phyloP scores from a whole-genome alignment of 2,797 vertebrate genomes.

The Morelia viridis region DNA sequence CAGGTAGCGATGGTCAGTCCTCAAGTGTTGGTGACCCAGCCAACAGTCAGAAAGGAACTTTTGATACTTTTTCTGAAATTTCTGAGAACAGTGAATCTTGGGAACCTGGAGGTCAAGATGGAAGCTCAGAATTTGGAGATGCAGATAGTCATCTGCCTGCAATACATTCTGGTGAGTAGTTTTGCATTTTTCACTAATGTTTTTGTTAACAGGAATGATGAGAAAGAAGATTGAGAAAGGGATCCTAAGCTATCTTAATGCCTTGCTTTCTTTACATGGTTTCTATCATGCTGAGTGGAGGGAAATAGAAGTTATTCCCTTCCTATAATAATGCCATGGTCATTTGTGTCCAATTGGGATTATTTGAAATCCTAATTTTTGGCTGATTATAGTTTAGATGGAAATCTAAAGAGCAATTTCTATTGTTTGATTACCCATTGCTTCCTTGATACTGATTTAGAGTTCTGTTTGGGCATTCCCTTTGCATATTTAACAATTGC shows the following conservation, averaged over 20 bases:
- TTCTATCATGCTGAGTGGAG: not conserved
- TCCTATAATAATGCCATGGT: not conserved
- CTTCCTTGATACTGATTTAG: not conserved
- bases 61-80: constrained; percentile 58
- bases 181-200: not conserved
- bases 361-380: not conserved
- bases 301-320: not conserved
- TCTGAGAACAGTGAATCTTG: constrained; percentile 68
- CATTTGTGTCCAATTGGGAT: not conserved
- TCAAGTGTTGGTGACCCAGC: constrained; percentile 33
- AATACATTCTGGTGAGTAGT: constrained; percentile 70
- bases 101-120: constrained; percentile 65
- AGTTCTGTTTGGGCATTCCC: not conserved
- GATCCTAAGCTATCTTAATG: not conserved
- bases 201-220: not conserved
- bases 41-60: constrained; percentile 38
- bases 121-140: constrained; percentile 50
- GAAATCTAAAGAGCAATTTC: not conserved
- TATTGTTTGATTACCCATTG: not conserved
- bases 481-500: not conserved
- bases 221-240: not conserved
- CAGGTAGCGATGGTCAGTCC: constrained; percentile 62
- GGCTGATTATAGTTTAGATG: not conserved
- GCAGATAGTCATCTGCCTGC: constrained; percentile 49
- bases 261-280: not conserved